Evolutionary conservation across 2,797 vertebrate genomes (phyloP).

Genomic region (Galagoides demidoff): DNA sequence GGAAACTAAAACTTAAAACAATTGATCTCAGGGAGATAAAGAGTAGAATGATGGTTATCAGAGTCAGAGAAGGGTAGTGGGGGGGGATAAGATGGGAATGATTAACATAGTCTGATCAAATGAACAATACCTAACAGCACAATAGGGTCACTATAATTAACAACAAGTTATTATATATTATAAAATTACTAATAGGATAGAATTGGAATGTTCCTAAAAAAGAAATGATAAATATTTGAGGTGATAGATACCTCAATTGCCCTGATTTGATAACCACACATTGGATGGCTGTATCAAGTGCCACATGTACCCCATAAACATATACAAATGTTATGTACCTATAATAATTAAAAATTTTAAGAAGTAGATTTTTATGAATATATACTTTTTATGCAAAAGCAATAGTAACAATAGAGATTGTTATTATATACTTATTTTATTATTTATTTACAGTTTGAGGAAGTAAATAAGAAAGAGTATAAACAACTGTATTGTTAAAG

Average conservation of each 20-base stretch:
- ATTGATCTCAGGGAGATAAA: not conserved
- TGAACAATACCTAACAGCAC: not conserved
- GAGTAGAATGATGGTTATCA: not conserved
- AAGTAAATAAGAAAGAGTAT: not conserved
- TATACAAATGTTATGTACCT: not conserved
- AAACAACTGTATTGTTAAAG: not conserved
- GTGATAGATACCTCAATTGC: not conserved
- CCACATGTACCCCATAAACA: not conserved
- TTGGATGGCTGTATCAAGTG: not conserved
- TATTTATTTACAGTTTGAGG: not conserved
- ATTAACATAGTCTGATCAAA: not conserved
- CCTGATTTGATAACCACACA: not conserved
- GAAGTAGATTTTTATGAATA: not conserved
- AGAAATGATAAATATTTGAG: not conserved
- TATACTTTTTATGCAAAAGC: not conserved
- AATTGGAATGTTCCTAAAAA: not conserved
- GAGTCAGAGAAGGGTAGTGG: not conserved
- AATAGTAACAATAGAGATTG: not conserved
- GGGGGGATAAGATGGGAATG: not conserved
- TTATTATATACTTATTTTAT: not conserved
- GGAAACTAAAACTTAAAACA: not conserved
- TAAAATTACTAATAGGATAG: not conserved
- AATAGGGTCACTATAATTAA: not conserved
- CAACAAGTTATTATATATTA: not conserved
- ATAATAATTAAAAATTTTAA: not conserved